phyloP scores from a whole-genome alignment of 1,140 invertebrate genomes.

The Meteorus sp. region DNA sequence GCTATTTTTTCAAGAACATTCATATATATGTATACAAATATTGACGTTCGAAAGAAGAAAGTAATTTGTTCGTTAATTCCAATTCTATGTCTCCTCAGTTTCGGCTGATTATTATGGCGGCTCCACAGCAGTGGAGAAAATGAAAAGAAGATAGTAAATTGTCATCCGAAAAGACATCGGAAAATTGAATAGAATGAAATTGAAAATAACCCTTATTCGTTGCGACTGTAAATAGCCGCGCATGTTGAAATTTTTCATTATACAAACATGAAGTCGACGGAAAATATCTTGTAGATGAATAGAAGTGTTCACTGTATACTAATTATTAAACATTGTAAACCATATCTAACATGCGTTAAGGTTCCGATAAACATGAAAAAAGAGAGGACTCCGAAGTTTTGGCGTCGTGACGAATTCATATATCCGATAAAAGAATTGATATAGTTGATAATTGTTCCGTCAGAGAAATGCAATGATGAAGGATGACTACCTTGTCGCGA shows the following conservation, averaged over 20 bases:
- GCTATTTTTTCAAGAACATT: background rate
- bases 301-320: slow-evolving; percentile 7
- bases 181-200: background rate
- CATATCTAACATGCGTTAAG: slow-evolving; percentile 32
- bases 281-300: slow-evolving; percentile 1
- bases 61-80: too few species aligned
- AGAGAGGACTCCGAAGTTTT: background rate
- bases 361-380: slow-evolving; percentile 16
- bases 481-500: background rate
- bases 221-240: slow-evolving; percentile 24
- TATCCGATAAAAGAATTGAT: background rate
- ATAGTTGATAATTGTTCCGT: background rate
- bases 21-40: too few species aligned
- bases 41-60: too few species aligned
- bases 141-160: background rate
- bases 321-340: slow-evolving; percentile 26
- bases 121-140: too few species aligned
- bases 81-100: too few species aligned
- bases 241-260: slow-evolving; percentile 19
- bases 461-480: too few species aligned
- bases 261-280: slow-evolving; percentile 2
- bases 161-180: background rate
- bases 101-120: too few species aligned
- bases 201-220: background rate
- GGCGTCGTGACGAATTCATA: background rate